Evolutionary conservation across 2,888 invertebrate species (phyloP).

Genomic region (Aphodius sticticus): DNA sequence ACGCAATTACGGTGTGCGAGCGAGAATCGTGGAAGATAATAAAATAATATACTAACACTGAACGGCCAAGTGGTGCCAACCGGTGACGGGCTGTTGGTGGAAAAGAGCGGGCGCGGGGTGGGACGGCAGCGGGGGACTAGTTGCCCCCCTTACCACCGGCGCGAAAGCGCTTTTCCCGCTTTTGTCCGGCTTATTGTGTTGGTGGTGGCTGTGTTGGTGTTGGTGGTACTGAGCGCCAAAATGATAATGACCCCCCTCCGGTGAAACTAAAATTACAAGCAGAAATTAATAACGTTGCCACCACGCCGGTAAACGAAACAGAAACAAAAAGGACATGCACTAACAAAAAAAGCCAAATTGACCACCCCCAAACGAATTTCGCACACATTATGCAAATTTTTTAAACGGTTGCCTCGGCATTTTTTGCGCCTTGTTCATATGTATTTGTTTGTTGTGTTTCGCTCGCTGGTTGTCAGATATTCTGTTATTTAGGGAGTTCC

Average conservation of each 20-base stretch:
- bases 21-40: constrained; percentile 49
- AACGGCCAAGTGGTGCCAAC: constrained; percentile 72
- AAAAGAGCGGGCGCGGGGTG: constrained; percentile 62
- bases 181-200: constrained; percentile 54
- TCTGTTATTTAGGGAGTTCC: not conserved
- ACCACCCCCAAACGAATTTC: constrained; percentile 14
- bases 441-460: not conserved
- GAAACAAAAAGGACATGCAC: not conserved
- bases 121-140: constrained; percentile 60
- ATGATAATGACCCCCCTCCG: constrained; percentile 56
- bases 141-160: constrained; percentile 64
- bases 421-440: not conserved
- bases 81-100: constrained; percentile 61
- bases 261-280: constrained; percentile 44
- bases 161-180: constrained; percentile 65
- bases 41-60: constrained; percentile 70
- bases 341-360: constrained; percentile 33
- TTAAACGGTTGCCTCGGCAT: constrained; percentile 6
- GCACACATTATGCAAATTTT: constrained; percentile 20
- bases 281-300: constrained; percentile 16
- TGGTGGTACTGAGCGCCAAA: constrained; percentile 46
- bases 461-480: constrained; percentile 5
- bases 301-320: not conserved
- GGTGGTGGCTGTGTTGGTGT: constrained; percentile 50
- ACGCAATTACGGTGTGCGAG: constrained; percentile 49